Base-by-base conservation (phyloP, 1,140 invertebrate genomes). In the Cherax quadricarinatus region DNA sequence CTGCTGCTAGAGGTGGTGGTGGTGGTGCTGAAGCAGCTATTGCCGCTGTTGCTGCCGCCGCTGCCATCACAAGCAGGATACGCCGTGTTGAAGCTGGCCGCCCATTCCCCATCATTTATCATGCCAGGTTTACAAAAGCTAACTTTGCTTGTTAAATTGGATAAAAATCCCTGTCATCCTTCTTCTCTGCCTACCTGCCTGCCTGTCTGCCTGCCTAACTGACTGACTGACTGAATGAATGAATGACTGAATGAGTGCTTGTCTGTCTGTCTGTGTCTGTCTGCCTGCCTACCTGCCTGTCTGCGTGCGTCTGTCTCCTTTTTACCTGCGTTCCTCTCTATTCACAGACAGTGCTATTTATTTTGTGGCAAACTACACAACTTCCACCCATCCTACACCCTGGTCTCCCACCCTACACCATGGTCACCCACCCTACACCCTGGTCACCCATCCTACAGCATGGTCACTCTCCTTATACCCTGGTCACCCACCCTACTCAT, bases 101-200 rank as follows among this genome's bases (percentile, higher is more conserved):
- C 7, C 12, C 70, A 24, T 7, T 12, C 21, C 70, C 70, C 16
- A 6, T n/a, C 70, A 75, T 75, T 30, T 10, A 75, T 75, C 70
- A 75, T 75, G 70, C 70, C 70, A 5, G 7, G n/a, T 75, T 75
- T 75, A 30, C n/a, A 30, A 75, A 75, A 24, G 70, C 70, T 75
- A 75, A 30, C n/a, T 75, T 75, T 75, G 70, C 70, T n/a, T 75
- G 70, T 75, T 75, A 75, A 30, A 75, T 30, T 75, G 70, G 30
- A 75, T n/a, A n/a, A 5, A 75, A 75, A 75, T 16, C 18, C 62
- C 62, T 66, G 62, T 18, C 62, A 66, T 1, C 62, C 14, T 66
- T 12, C 70, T 21, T 70, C 66, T 21, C 66, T 70, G 9, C 62
- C 62, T 66, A 0, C 5, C 18, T 66, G 14, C 5, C 21, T 21